phyloP scores from a whole-genome alignment of 2,113 vertebrate genomes.

The Mystacornis crossleyi region DNA sequence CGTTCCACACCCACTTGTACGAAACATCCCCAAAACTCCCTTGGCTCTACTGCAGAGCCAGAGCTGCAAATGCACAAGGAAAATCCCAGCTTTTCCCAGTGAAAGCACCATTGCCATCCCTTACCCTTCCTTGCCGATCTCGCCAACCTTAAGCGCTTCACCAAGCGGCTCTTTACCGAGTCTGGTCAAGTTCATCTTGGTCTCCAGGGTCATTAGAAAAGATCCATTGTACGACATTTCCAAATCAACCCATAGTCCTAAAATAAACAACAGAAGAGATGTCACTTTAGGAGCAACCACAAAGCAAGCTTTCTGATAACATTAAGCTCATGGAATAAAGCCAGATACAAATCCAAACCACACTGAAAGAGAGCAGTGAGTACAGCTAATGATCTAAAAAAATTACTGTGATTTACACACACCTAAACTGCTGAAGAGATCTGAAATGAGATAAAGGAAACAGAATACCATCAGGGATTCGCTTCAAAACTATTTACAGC shows the following conservation, averaged over 20 bases:
- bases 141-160: constrained; percentile 86
- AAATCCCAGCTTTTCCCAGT: neutral
- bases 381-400: neutral
- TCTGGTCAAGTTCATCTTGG: constrained; percentile 97
- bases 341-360: neutral
- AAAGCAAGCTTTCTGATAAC: neutral
- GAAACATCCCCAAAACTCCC: neutral
- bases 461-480: neutral
- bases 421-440: neutral
- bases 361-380: neutral
- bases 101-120: neutral
- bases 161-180: constrained; percentile 91
- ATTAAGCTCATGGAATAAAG: neutral
- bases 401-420: neutral
- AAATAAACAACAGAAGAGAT: neutral
- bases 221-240: constrained; percentile 95
- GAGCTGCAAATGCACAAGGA: neutral
- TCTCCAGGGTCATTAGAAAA: constrained; percentile 97
- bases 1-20: neutral
- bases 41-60: neutral
- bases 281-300: neutral
- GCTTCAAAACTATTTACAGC: neutral
- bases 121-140: constrained; percentile 95
- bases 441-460: neutral
- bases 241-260: constrained; percentile 97